These are phyloP conservation scores for Perodicticus potto DNA, from an alignment of 2,797 vertebrate genomes.

Conservation along the genomic window DNA sequence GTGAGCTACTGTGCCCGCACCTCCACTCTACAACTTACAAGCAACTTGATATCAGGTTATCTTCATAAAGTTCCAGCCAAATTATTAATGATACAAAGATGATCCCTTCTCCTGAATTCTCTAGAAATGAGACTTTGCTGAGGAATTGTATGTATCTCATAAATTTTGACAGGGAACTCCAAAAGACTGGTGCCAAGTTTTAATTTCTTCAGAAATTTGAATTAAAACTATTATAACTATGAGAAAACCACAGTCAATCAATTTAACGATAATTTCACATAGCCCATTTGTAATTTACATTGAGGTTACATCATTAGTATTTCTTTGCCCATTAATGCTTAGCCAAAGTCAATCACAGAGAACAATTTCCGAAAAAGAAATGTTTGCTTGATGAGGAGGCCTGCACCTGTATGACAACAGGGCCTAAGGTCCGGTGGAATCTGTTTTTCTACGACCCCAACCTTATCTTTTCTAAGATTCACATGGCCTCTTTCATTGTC, in stretches of 20 bases:
- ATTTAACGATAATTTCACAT: constrained; percentile 3
- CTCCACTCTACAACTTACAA: background rate
- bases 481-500: background rate
- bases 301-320: background rate
- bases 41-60: background rate
- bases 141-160: background rate
- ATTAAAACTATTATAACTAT: background rate
- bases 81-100: background rate
- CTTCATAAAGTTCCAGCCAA: background rate
- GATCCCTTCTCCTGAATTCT: background rate
- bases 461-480: background rate
- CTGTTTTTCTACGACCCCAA: background rate
- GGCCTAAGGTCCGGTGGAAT: background rate
- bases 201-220: constrained; percentile 1
- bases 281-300: background rate
- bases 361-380: background rate
- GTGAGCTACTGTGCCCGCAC: too few species aligned
- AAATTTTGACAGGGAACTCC: background rate
- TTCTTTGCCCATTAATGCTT: background rate
- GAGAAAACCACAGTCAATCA: background rate
- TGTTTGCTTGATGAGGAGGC: background rate
- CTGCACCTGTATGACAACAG: background rate
- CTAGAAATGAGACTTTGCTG: background rate
- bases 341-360: constrained; percentile 7
- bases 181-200: background rate